Percentiles rank a stretch among this genome's conserved stretches.
These are phyloP conservation scores for Oreotragus oreotragus DNA, from an alignment of 2,113 vertebrate genomes.

Conservation along the genomic window DNA sequence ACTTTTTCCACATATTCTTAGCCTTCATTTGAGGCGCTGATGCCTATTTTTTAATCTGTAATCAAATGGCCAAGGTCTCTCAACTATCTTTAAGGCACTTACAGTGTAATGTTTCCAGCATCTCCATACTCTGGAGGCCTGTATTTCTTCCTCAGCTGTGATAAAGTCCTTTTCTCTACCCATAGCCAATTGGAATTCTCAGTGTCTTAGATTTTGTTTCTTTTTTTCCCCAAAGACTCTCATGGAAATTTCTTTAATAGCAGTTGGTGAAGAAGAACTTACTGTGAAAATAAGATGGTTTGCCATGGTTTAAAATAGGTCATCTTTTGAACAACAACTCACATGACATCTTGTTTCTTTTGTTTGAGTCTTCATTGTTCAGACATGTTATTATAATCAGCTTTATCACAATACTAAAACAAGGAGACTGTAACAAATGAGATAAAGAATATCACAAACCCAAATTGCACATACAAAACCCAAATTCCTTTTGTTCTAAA, in stretches of 20 bases:
- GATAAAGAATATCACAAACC: neutral
- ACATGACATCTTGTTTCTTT: neutral
- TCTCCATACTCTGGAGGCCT: neutral
- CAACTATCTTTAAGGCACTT: neutral
- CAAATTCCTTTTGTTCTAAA: neutral
- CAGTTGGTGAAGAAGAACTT: neutral
- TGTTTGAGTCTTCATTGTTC: neutral
- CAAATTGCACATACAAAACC: neutral
- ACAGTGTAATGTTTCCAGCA: neutral
- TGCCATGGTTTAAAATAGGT: neutral
- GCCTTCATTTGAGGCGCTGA: neutral
- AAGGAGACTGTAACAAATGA: neutral
- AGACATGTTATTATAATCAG: neutral
- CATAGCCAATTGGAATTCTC: neutral
- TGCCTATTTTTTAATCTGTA: neutral
- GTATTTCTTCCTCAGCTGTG: neutral
- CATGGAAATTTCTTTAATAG: neutral
- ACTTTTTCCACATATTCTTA: neutral
- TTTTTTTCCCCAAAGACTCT: neutral
- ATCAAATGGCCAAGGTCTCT: neutral
- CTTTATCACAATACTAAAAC: neutral
- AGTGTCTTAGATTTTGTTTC: neutral
- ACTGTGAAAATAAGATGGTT: neutral
- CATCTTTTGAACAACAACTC: neutral
- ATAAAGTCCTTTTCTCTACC: neutral